Evolutionary conservation across 2,888 invertebrate genomes (phyloP), one percentile per base, ranked within the genome.

Genomic region (Drosophila kuntzei): DNA sequence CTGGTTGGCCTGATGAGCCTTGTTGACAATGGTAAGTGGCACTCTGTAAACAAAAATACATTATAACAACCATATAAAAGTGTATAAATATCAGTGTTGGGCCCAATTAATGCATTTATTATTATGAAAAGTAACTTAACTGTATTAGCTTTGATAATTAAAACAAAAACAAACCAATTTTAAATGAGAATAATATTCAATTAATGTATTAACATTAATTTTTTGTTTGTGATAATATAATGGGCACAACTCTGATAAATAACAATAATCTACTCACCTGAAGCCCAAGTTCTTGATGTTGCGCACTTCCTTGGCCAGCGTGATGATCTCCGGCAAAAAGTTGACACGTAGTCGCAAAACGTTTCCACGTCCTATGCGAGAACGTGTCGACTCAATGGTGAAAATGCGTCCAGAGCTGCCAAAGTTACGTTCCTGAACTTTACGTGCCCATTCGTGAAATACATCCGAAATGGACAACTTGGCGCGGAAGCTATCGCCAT

Each of bases 1-100:
- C 91, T 98, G 98, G 92, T 99, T 99, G 0, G 99, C 99, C 92
- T 98, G 98, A 93, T 99, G 99, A 4, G 99, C 99, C 92, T 99
- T 99, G 93, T 99, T 99, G 29, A 99, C 98, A 78, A 99, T 99
- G 0, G 98, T 97, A 87, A 99, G 93, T 1, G 99, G 99, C 34
- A 99, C 98, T 79, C 99, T 95, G 92, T 6, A 73, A 68, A 12
- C 0, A 18, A 12, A 16, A 22, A 11, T 4, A 12, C 6, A 37
- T 2, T 53, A 6, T n/a, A 6, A 11, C 9, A 29, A 29, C 29
- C 29, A 29, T 3, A 27, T 27, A 27, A 8, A 27, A 27, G 8
- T 27, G 8, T 8, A 27, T 27, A 29, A 3, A 2, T 22, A 3
- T 29, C 29, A 11, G 29, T 29, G 2, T 29, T 29, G 29, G n/a